Evolutionary conservation across 37 sponge, comb jelly and placozoan species (phyloP).

Genomic region (Spongilla lacustris): DNA sequence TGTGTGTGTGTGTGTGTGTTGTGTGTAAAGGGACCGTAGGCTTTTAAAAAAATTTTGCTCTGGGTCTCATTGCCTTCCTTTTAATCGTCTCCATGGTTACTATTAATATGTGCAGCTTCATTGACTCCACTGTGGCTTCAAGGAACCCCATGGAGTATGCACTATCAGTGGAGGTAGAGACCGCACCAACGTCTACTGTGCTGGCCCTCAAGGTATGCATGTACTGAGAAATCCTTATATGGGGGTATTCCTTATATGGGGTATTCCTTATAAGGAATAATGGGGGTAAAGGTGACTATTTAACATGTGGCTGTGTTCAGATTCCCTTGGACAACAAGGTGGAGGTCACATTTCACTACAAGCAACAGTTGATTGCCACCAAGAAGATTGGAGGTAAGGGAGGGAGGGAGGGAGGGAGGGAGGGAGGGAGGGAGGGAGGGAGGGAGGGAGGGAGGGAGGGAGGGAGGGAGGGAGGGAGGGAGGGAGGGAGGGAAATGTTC

Average conservation of each 20-base stretch:
- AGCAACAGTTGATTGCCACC: conserved; percentile 42
- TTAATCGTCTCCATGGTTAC: not conserved
- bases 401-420: not conserved
- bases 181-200: conserved; percentile 39
- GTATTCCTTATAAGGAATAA: no score
- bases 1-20: conserved; percentile 4
- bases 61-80: not conserved
- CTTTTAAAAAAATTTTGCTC: not conserved
- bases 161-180: conserved; percentile 59
- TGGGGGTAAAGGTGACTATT: no score
- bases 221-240: no score
- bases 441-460: not conserved
- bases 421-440: not conserved
- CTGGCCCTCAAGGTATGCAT: conserved; percentile 50
- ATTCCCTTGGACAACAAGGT: conserved; percentile 70
- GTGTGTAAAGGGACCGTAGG: not conserved
- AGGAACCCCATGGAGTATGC: conserved; percentile 49
- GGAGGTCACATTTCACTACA: conserved; percentile 55
- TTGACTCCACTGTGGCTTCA: conserved; percentile 7
- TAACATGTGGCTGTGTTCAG: conserved; percentile 18
- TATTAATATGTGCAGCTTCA: conserved; percentile 18
- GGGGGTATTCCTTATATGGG: no score
- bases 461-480: not conserved
- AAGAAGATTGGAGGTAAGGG: conserved; percentile 41
- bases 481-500: no score